Conservation (phyloP, 2,888 invertebrate species). For the Drosophila stalkeri region DNA sequence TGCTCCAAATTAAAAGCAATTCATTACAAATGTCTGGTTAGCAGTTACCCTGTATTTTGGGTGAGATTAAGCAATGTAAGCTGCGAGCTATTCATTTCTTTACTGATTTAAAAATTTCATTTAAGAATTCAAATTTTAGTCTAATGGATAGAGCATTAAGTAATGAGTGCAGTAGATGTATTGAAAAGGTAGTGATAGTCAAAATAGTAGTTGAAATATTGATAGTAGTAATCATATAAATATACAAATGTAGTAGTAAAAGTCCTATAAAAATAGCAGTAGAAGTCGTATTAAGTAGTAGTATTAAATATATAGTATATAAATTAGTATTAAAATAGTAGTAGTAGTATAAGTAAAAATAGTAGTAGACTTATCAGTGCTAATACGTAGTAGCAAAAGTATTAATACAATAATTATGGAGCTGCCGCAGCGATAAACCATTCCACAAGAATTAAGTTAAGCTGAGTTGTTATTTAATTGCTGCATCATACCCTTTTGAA, state of each 20-base stretch:
- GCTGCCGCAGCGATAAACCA: background rate
- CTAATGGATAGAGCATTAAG: background rate
- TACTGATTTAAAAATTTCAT: no score
- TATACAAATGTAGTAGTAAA: no score
- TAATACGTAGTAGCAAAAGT: background rate
- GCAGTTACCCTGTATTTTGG: constrained; percentile 1
- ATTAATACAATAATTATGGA: background rate
- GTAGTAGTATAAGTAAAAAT: background rate
- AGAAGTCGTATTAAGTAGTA: background rate
- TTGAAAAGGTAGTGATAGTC: background rate
- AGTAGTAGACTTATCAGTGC: background rate
- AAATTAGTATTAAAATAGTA: background rate
- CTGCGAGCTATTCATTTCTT: background rate
- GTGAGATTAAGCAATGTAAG: background rate
- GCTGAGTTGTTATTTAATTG: background rate
- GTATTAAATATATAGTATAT: background rate
- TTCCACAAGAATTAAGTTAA: background rate
- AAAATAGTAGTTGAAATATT: background rate
- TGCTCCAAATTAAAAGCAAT: constrained; percentile 17
- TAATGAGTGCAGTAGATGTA: background rate
- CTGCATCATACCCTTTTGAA: background rate
- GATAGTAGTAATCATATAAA: background rate
- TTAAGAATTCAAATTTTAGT: no score
- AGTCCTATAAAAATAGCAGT: background rate
- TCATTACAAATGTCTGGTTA: background rate